Evolutionary conservation across 2,113 vertebrate genomes (phyloP).

Genomic region (Urocolius indicus): DNA sequence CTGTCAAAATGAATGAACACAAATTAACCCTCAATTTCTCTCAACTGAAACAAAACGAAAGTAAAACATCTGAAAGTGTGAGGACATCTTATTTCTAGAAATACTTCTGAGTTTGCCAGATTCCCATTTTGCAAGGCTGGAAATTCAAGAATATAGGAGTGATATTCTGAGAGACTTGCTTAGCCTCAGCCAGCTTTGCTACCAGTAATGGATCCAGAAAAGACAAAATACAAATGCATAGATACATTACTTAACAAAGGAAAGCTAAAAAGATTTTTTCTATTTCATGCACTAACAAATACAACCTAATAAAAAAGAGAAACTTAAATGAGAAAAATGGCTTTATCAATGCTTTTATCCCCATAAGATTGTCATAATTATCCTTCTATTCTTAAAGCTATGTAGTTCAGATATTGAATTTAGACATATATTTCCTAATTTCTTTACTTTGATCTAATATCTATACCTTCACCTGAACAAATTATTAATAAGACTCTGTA

Average conservation of each 20-base stretch:
- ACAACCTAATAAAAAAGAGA: not conserved
- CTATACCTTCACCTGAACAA: not conserved
- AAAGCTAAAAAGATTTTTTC: not conserved
- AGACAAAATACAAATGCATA: not conserved
- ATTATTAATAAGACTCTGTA: not conserved
- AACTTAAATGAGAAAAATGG: not conserved
- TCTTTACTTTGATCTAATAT: not conserved
- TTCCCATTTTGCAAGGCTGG: not conserved
- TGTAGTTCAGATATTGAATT: not conserved
- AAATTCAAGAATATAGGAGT: not conserved
- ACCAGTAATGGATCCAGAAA: not conserved
- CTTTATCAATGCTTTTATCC: not conserved
- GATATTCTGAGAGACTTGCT: not conserved
- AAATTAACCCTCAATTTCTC: not conserved
- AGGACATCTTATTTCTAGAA: not conserved
- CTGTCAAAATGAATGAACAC: not conserved
- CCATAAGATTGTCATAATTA: not conserved
- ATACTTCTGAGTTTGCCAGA: not conserved
- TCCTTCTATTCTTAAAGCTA: not conserved
- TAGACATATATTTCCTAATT: not conserved
- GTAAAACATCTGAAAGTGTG: not conserved
- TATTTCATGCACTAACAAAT: not conserved
- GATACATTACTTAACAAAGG: not conserved
- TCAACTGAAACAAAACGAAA: not conserved
- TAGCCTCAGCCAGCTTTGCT: not conserved